These are phyloP conservation scores for Numida meleagris DNA, from an alignment of 2,113 vertebrate genomes.

Conservation along the genomic window DNA sequence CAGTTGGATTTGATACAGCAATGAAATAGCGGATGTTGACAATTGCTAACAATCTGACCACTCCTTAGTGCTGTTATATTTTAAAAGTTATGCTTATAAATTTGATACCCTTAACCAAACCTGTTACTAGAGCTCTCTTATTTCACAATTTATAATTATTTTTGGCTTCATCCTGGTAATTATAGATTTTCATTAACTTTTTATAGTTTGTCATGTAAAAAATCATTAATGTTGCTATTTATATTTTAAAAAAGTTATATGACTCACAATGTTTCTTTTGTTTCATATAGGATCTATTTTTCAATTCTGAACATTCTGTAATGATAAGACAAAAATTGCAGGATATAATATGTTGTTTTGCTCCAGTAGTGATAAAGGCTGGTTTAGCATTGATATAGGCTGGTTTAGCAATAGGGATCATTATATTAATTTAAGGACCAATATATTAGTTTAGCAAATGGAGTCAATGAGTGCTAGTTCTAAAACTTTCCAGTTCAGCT, in stretches of 20 bases:
- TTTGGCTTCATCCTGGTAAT: not conserved
- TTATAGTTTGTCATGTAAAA: not conserved
- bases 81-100: not conserved
- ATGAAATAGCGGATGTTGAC: conserved; percentile 24
- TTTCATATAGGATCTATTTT: not conserved
- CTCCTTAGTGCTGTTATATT: not conserved
- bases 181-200: conserved; percentile 14
- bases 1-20: not conserved
- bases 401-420: too few relatives aligned
- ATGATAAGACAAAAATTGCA: not conserved
- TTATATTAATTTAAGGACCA: too few relatives aligned
- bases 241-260: not conserved
- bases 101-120: conserved; percentile 26
- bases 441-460: too few relatives aligned
- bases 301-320: not conserved
- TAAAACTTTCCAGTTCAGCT: too few relatives aligned
- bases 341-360: not conserved
- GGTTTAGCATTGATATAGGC: too few relatives aligned
- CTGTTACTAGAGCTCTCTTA: not conserved
- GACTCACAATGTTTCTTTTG: not conserved
- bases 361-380: too few relatives aligned
- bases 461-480: too few relatives aligned
- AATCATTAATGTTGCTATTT: not conserved
- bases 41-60: not conserved
- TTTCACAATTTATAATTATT: conserved; percentile 41